A percentile compares a stretch with the other conserved stretches of the same genome.
Evolutionary conservation across 2,113 vertebrate genomes (phyloP).

Genomic region (Mesoclemmys tuberculata): DNA sequence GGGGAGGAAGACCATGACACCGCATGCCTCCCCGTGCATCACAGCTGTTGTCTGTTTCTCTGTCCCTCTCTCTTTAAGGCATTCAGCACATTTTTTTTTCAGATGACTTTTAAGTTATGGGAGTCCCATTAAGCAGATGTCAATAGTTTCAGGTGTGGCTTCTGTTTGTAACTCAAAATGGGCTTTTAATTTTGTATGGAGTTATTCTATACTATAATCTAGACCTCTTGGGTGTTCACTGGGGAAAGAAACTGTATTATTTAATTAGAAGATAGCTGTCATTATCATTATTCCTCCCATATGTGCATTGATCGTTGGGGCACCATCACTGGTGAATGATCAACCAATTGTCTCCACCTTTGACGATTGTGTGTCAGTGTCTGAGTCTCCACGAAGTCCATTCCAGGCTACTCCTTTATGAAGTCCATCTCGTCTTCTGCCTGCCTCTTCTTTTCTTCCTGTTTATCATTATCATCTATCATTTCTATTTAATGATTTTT

Average conservation of each 20-base stretch:
- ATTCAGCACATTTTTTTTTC: background rate
- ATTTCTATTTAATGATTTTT: background rate
- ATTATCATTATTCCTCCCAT: too few species aligned
- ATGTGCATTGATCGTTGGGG: too few species aligned
- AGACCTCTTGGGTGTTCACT: background rate
- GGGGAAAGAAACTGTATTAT: background rate
- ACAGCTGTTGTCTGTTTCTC: background rate
- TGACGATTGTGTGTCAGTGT: too few species aligned
- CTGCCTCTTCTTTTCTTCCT: too few species aligned
- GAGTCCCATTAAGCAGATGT: background rate
- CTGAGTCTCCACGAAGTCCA: too few species aligned
- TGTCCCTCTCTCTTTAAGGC: background rate
- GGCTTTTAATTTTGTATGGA: background rate
- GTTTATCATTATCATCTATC: background rate
- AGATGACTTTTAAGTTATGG: background rate
- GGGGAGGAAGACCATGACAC: too few species aligned
- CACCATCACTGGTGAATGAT: too few species aligned
- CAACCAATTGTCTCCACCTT: too few species aligned
- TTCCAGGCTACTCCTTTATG: too few species aligned
- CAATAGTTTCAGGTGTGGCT: background rate
- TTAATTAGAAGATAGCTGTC: background rate
- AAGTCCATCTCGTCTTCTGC: too few species aligned
- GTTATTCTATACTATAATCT: background rate
- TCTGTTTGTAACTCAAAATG: conserved; percentile 16
- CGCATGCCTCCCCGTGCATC: too few species aligned